Conservation (phyloP, 2,113 vertebrate genomes). For the Panurus biarmicus region DNA sequence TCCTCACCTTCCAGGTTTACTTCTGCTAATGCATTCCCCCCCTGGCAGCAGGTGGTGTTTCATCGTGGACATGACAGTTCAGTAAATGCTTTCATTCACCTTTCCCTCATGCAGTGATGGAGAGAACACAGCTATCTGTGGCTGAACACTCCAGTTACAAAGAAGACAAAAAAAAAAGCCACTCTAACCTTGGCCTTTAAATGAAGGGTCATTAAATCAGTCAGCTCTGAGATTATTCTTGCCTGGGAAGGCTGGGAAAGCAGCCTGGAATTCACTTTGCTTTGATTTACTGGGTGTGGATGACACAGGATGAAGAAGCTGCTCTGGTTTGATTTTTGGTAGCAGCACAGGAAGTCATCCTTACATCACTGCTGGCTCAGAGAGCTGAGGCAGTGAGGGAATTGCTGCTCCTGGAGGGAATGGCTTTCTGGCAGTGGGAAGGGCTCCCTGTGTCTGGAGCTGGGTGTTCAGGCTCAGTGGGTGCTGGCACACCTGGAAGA, state of each 20-base stretch:
- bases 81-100: constrained; percentile 16
- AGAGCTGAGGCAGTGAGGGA: not conserved
- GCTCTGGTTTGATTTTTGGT: not conserved
- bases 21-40: not conserved
- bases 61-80: not conserved
- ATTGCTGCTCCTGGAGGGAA: not conserved
- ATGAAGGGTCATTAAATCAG: constrained; percentile 1
- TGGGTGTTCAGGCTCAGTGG: not conserved
- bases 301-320: not conserved
- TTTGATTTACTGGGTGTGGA: not conserved
- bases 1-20: not conserved
- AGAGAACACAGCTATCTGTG: not conserved
- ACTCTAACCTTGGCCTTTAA: constrained; percentile 8
- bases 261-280: not conserved
- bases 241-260: not conserved
- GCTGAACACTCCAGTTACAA: not conserved
- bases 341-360: not conserved
- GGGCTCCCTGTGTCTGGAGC: not conserved
- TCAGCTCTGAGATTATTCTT: not conserved
- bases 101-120: not conserved
- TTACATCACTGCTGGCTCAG: not conserved
- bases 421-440: not conserved
- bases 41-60: constrained; percentile 10
- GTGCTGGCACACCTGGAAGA: not conserved
- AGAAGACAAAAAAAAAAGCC: not conserved